Percentiles rank a stretch among this genome's conserved stretches.
Evolutionary conservation across 2,888 invertebrate genomes (phyloP).

Genomic region (Caenorhabditis sp.): DNA sequence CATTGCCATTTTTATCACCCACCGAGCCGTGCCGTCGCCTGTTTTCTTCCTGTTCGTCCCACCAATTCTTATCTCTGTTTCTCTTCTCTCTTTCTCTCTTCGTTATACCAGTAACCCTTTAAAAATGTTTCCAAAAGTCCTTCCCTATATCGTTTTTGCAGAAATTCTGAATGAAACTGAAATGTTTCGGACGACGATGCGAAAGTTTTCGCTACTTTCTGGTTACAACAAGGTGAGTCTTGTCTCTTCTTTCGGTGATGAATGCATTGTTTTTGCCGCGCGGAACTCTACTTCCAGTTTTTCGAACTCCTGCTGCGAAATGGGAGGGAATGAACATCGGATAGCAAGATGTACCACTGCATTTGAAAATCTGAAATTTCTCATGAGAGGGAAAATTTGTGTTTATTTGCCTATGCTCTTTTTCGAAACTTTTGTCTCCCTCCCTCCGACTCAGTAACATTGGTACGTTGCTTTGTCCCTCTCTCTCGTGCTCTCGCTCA

Average conservation of each 20-base stretch:
- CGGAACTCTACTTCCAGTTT: constrained; percentile 12
- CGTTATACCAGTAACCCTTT: no score
- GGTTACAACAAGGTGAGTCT: constrained; percentile 48
- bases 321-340: no score
- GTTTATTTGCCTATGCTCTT: not conserved
- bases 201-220: constrained; percentile 52
- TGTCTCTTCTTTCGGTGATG: not conserved
- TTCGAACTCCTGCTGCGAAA: constrained; percentile 14
- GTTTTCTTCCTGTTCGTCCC: not conserved
- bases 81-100: not conserved
- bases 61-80: constrained; percentile 7
- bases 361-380: not conserved
- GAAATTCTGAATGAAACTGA: constrained; percentile 1
- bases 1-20: constrained; percentile 6
- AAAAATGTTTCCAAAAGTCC: no score
- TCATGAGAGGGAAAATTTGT: not conserved
- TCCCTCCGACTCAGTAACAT: no score
- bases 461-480: not conserved
- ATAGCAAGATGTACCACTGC: no score
- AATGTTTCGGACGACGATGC: constrained; percentile 52
- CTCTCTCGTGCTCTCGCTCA: constrained; percentile 8
- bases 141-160: constrained; percentile 11
- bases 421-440: not conserved
- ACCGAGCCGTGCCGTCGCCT: not conserved
- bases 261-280: constrained; percentile 16